Evolutionary conservation across 2,113 vertebrate species (phyloP), one percentile per base, ranked within the genome.

Genomic region (Lepus europaeus): DNA sequence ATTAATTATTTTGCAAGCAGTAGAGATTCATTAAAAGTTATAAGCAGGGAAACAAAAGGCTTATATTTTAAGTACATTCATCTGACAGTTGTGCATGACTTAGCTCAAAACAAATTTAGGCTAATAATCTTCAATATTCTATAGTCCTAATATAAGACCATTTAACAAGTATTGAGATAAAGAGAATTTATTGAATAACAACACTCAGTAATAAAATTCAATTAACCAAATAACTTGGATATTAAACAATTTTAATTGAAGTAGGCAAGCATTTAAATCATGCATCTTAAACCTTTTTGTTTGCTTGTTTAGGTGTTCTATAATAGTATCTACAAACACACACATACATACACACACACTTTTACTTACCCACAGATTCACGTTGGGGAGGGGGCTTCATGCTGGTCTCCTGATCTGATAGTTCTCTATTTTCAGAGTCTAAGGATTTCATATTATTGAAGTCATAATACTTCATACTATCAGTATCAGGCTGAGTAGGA

Each of bases 311-410:
- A n/a, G 80, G 19, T n/a, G 33, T 78, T 45, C n/a, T 68, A 78
- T 45, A 29, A 31, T 3, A 53, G 39, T n/a, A 17, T 45, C n/a
- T 76, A 33, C 20, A 76, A 25, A 69, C 10, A 31, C 17, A 20
- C 49, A 56, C 53, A 56, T 14, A 56, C 53, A 59, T 22, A 25
- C 69, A 56, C n/a, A 59, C 6, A 31, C n/a, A 45, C 0, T 59
- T 4, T 91, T 25, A 78, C 95, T 97, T 89, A 97, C 97, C 88
- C 61, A 63, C 12, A 70, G 68, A 25, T 9, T 91, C 64, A 36
- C 49, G 4, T 0, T 93, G 84, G 17, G 10, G 31, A 9, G 23
- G 63, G 27, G 11, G 29, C 31, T 49, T 68, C 23, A 31, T 2
- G 16, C 10, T 80, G 45, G 2, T 45, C 33, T 93, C 72, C 49